These are phyloP conservation scores for Pluvialis apricaria DNA, from an alignment of 2,113 vertebrate species.

Conservation along the genomic window DNA sequence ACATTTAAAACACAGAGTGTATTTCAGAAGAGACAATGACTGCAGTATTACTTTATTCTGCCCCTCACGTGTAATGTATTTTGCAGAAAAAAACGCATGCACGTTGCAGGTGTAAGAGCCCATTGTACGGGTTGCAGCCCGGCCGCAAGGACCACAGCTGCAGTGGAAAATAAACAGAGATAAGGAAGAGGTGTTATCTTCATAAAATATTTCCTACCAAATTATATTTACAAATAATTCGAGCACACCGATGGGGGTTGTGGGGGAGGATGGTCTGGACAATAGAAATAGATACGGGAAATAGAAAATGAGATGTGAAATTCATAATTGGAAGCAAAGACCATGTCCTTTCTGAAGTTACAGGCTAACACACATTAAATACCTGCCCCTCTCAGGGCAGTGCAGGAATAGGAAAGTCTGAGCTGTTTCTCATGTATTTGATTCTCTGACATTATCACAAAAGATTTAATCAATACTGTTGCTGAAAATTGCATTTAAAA, in stretches of 20 bases:
- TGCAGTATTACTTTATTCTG: background rate
- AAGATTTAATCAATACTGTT: background rate
- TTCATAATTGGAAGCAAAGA: background rate
- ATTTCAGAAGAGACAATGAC: background rate
- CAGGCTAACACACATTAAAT: background rate
- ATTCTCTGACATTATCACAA: background rate
- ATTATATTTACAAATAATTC: background rate
- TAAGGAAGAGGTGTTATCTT: background rate
- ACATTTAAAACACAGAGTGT: background rate
- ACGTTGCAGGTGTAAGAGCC: background rate
- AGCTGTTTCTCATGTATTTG: background rate
- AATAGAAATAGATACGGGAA: background rate
- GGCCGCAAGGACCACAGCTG: background rate
- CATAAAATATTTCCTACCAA: background rate
- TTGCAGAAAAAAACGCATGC: background rate
- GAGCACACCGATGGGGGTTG: background rate
- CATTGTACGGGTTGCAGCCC: background rate
- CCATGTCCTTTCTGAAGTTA: background rate
- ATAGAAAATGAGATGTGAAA: background rate
- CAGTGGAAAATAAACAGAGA: background rate
- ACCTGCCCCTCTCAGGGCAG: background rate
- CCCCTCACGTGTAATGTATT: background rate
- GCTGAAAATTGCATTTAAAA: background rate
- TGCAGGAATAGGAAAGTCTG: background rate
- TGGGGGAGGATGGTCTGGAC: background rate